Evolutionary conservation across 2,888 invertebrate species (phyloP).

Genomic region (Watsonalla cultraria): DNA sequence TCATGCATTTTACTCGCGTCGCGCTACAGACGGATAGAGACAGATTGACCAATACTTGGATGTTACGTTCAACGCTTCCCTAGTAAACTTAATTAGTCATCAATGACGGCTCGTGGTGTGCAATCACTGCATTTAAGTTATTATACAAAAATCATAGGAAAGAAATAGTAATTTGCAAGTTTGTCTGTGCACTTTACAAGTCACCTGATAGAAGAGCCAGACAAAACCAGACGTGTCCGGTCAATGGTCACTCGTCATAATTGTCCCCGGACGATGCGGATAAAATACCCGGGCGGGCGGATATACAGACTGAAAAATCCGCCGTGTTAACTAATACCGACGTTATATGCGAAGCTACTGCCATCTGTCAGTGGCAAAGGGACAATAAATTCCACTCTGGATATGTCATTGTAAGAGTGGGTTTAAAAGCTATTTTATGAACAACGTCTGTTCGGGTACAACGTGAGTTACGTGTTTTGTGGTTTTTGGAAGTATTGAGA

Average conservation of each 20-base stretch:
- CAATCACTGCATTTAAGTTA: too few relatives aligned
- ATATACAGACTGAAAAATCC: conserved; percentile 11
- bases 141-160: too few relatives aligned
- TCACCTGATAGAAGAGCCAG: conserved; percentile 12
- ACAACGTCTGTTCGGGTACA: too few relatives aligned
- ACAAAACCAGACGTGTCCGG: conserved; percentile 11
- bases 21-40: too few relatives aligned
- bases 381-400: neutral
- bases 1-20: too few relatives aligned
- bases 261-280: conserved; percentile 10
- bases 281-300: conserved; percentile 17
- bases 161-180: too few relatives aligned
- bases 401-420: neutral
- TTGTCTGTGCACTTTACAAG: neutral
- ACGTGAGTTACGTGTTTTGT: too few relatives aligned
- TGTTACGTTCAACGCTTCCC: too few relatives aligned
- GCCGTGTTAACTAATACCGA: conserved; percentile 11
- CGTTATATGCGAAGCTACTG: conserved; percentile 13
- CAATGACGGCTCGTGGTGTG: too few relatives aligned
- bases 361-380: conserved; percentile 12
- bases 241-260: conserved; percentile 37
- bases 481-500: too few relatives aligned
- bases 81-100: too few relatives aligned
- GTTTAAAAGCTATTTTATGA: neutral
- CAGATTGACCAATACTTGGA: too few relatives aligned